These are phyloP conservation scores for Anthopleura sola DNA, from an alignment of 64 coral and sea anemone genomes.

Conservation along the genomic window DNA sequence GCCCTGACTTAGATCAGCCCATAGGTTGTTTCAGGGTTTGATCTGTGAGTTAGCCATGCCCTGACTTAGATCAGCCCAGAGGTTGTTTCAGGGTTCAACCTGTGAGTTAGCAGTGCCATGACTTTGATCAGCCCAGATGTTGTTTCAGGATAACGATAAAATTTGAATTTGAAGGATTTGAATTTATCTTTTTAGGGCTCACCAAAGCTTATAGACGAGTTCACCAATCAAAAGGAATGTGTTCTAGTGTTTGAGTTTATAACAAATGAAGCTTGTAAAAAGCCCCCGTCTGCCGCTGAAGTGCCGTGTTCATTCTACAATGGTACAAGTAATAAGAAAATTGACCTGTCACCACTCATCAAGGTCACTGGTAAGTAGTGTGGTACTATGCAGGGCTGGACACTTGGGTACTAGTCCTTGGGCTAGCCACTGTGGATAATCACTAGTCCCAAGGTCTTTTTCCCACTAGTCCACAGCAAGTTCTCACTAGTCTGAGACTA, in stretches of 20 bases:
- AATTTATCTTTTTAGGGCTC: neutral
- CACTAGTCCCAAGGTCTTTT: no score
- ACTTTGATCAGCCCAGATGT: no score
- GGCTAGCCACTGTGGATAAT: no score
- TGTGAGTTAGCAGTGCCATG: no score
- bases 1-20: no score
- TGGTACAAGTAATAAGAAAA: conserved; percentile 30
- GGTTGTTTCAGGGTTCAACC: no score
- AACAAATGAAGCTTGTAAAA: conserved; percentile 82
- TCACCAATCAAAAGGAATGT: conserved; percentile 31
- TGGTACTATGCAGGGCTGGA: neutral
- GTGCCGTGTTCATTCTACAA: conserved; percentile 75
- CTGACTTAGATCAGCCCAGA: no score
- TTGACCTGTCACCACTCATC: conserved; percentile 84
- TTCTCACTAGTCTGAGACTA: no score
- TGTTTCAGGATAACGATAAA: no score
- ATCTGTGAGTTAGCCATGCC: no score
- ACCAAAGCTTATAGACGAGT: conserved; percentile 60
- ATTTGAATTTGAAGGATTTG: neutral
- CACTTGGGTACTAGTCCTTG: neutral
- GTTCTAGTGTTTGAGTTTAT: conserved; percentile 79
- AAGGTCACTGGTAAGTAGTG: conserved; percentile 55
- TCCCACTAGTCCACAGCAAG: no score
- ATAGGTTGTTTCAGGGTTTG: no score
- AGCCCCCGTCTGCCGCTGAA: conserved; percentile 30